Evolutionary conservation across 2,888 invertebrate genomes (phyloP), one percentile per base, ranked within the genome.

Genomic region (Aphrophora alni): DNA sequence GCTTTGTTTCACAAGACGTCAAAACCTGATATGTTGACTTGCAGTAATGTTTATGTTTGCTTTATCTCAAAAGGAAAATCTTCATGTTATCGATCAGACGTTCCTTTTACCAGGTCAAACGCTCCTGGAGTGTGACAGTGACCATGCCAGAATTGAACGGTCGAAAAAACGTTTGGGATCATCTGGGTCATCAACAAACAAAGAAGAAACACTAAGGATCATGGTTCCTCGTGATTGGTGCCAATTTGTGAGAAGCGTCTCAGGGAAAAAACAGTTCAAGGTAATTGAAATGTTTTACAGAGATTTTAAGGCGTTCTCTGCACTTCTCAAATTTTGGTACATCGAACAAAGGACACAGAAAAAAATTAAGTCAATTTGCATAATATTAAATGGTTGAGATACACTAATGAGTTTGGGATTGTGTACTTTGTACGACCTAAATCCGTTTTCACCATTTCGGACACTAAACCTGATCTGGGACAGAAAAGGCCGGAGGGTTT

Each of bases 201-300:
- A 21, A 26, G 14, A 70, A 70, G 70, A 70, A 70, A 70, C 25
- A 70, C 27, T 70, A 27, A 71, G 21, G 38, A 79, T 79, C 7
- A 79, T 74, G 79, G 38, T 72, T 75, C 79, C 79, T 33, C 38
- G 74, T 69, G 73, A 72, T 78, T 78, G 72, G 73, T 74, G 28
- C 71, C 28, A 68, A 70, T 78, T 78, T 71, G 70, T 78, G 14
- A 74, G 78, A 74, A 38, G 38, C 14, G 73, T 78, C 21, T 7
- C 73, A 73, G 71, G 79, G 51, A 75, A 79, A 70, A 70, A 70
- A 70, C 26, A 33, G 27, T 70, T 70, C 24, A 70, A 70, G 24
- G 70, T 70, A 27, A 70, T 70, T 21, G 70, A 70, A 70, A 70
- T 70, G 70, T 21, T 70, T 70, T 70, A 70, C 70, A 70, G 12